phyloP scores from a whole-genome alignment of 2,888 invertebrate genomes.

The Parnassius smintheus region DNA sequence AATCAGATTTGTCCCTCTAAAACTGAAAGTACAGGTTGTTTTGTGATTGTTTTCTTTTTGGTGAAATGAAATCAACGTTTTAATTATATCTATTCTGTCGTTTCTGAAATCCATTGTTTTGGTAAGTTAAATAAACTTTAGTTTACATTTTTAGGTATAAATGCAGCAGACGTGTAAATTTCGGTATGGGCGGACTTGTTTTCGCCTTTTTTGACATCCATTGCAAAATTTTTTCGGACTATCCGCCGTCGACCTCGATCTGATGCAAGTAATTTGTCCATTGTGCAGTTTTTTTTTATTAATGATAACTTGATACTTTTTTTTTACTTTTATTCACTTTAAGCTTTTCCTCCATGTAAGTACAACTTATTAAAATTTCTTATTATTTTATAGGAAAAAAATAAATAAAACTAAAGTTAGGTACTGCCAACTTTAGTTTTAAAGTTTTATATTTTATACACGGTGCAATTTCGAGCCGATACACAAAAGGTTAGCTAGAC shows the following conservation, averaged over 20 bases:
- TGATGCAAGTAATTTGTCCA: neutral
- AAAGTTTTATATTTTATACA: too few species aligned
- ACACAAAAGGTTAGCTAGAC: too few species aligned
- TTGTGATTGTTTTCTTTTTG: slow-evolving; percentile 35
- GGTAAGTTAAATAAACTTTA: slow-evolving; percentile 31
- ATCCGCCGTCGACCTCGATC: slow-evolving; percentile 51
- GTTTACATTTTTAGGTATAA: slow-evolving; percentile 12
- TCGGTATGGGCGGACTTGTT: slow-evolving; percentile 31
- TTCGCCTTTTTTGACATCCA: slow-evolving; percentile 50
- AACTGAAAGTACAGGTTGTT: slow-evolving; percentile 43
- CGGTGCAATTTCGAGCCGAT: too few species aligned
- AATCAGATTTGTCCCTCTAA: slow-evolving; percentile 27
- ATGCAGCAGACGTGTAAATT: slow-evolving; percentile 2
- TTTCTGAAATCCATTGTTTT: slow-evolving; percentile 12
- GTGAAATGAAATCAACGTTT: slow-evolving; percentile 17
- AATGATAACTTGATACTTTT: too few species aligned
- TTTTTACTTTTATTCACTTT: too few species aligned
- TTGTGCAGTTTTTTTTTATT: too few species aligned
- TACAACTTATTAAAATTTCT: too few species aligned
- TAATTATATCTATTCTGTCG: neutral
- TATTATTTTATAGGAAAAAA: too few species aligned
- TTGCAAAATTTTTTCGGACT: slow-evolving; percentile 51
- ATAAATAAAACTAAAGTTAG: too few species aligned
- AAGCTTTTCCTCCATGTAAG: too few species aligned
- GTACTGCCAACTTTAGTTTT: too few species aligned